Base-by-base conservation (phyloP, 37 sponge, comb jelly and placozoan species). In the Hexactinellida sp. region DNA sequence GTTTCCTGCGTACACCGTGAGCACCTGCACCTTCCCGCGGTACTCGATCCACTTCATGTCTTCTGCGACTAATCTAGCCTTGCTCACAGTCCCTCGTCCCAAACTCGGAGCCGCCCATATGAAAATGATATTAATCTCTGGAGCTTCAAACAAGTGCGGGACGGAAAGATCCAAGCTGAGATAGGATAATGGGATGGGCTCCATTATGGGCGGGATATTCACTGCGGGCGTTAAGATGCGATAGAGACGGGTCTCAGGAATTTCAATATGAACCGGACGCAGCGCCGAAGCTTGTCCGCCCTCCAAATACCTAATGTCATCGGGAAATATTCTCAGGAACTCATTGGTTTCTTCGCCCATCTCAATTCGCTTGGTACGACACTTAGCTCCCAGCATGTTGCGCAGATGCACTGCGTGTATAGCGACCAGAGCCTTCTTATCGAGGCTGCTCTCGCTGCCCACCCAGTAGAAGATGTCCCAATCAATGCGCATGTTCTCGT, bases 381-480 rank as follows among this genome's bases (percentile, higher is more conserved):
- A 84, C 16, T 87, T 87, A 38, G 89, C 85, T 0, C 93, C 92
- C 83, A 98, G 82, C 90, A 95, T 90, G 90, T 98, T 98, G 25
- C 99, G 87, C 47, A 98, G 89, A 84, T 98, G 90, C 24, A 98
- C 93, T n/a, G 99, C 92, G 89, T 98, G 99, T 85, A 98, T 95
- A 0, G 99, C 99, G 47, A 91, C 88, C 87, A 95, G 95, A 19
- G 99, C 95, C 90, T 90, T 90, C 93, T 98, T 98, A 87, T 98
- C 99, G 37, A 93, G 36, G 1, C 94, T 86, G 28, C 94, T 83
- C 28, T 95, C 92, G 21, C 84, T 38, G 36, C 99, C 99, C 83
- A 95, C 93, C 99, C 99, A 98, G 87, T 88, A 98, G 85, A 87
- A 91, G n/a, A 98, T 98, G 24, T 92, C 84, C 94, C 95, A 95